Evolutionary conservation across 2,888 invertebrate genomes (phyloP).

Genomic region (Ariolimax columbianus): DNA sequence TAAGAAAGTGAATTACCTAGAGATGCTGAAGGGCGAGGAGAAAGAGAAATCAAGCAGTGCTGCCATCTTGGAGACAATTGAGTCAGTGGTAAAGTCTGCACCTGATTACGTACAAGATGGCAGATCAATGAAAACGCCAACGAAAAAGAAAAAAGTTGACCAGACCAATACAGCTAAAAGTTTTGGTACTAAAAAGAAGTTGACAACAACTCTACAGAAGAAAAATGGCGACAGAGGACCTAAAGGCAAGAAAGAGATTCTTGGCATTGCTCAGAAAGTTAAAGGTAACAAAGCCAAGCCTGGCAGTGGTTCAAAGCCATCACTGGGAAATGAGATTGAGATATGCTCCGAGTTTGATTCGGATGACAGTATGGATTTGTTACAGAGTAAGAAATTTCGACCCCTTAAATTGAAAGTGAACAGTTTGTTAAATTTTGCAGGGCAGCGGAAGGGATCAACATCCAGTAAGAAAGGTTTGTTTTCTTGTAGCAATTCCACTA

Average conservation of each 20-base stretch:
- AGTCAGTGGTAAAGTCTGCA: slow-evolving; percentile 42
- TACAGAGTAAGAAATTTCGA: slow-evolving; percentile 47
- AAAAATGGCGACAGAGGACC: slow-evolving; percentile 5
- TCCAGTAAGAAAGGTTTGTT: slow-evolving; percentile 45
- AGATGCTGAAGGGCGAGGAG: slow-evolving; percentile 71
- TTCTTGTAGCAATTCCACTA: slow-evolving; percentile 33
- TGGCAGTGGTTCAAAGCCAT: neutral
- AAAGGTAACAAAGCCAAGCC: slow-evolving; percentile 25
- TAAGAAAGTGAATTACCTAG: slow-evolving; percentile 75
- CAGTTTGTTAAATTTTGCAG: slow-evolving; percentile 53
- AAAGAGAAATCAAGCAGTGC: slow-evolving; percentile 36
- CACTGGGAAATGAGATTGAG: slow-evolving; percentile 25
- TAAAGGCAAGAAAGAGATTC: slow-evolving; percentile 22
- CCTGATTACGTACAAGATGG: slow-evolving; percentile 28
- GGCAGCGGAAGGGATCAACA: slow-evolving; percentile 30
- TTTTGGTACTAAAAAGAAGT: slow-evolving; percentile 25
- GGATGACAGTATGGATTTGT: neutral
- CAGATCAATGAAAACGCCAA: slow-evolving; percentile 22
- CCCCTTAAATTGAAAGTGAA: slow-evolving; percentile 57
- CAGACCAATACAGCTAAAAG: neutral
- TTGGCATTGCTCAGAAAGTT: slow-evolving; percentile 13
- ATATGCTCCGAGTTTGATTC: slow-evolving; percentile 39
- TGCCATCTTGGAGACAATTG: slow-evolving; percentile 44
- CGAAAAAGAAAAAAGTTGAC: slow-evolving; percentile 30
- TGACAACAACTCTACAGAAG: neutral